These are phyloP conservation scores for Lasius fuliginosus DNA, from an alignment of 2,888 invertebrate genomes.

Conservation along the genomic window DNA sequence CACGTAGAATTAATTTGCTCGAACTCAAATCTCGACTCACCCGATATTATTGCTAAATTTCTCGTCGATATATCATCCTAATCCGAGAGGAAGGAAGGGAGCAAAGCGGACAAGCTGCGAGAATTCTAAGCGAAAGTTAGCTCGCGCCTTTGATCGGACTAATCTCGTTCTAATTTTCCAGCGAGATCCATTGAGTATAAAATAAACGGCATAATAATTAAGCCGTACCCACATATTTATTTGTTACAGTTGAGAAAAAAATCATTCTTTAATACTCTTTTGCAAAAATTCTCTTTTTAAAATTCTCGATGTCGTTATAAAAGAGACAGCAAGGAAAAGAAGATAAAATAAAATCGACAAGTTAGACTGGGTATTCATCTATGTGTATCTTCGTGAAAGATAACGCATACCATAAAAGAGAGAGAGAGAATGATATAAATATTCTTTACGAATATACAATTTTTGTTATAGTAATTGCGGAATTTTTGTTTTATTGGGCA, in stretches of 20 bases:
- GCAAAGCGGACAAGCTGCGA: neutral
- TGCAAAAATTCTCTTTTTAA: neutral
- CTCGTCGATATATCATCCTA: conserved; percentile 31
- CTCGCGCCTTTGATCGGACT: conserved; percentile 18
- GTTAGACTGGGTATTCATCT: neutral
- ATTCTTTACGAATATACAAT: neutral
- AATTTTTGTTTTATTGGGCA: neutral
- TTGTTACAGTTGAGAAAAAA: neutral
- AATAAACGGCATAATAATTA: neutral
- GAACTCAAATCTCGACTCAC: neutral
- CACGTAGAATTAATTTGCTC: conserved; percentile 50
- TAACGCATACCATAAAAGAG: neutral
- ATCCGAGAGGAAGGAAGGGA: neutral
- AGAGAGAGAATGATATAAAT: neutral
- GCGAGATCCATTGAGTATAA: neutral
- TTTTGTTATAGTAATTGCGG: neutral
- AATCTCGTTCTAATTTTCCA: conserved; percentile 16
- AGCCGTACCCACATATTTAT: neutral
- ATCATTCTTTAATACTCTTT: neutral
- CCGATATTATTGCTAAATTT: conserved; percentile 39
- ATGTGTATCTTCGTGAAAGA: neutral
- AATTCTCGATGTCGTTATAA: neutral
- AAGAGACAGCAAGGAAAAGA: neutral
- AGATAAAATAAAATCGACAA: neutral
- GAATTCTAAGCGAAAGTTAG: conserved; percentile 32